These are phyloP conservation scores for Sebastes hubbsi DNA, from an alignment of 2,797 vertebrate genomes.

Conservation along the genomic window DNA sequence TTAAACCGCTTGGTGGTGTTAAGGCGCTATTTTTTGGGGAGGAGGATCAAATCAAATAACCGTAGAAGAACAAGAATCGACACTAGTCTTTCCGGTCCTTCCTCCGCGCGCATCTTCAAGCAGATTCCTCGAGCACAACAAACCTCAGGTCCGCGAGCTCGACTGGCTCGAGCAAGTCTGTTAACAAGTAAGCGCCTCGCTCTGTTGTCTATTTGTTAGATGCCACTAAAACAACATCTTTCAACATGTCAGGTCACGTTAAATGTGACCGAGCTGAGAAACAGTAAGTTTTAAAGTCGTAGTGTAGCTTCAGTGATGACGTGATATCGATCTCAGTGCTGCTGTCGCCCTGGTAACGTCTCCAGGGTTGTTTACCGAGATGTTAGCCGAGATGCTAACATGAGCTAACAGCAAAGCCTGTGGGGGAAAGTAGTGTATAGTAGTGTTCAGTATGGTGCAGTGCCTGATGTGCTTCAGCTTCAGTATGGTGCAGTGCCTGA, in stretches of 20 bases:
- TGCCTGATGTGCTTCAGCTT: too few species aligned
- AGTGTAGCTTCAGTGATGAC: rapidly evolving
- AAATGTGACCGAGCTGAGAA: not conserved
- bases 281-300: conserved; percentile 19
- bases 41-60: too few species aligned
- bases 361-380: too few species aligned
- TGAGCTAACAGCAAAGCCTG: not conserved
- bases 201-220: rapidly evolving
- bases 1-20: too few species aligned
- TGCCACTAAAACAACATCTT: not conserved
- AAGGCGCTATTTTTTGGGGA: too few species aligned
- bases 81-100: not conserved
- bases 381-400: not conserved
- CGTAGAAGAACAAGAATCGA: not conserved
- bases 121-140: not conserved
- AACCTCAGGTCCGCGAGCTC: not conserved
- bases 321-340: too few species aligned
- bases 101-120: not conserved
- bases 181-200: not conserved
- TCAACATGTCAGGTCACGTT: not conserved
- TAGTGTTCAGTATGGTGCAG: too few species aligned
- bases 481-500: too few species aligned
- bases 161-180: not conserved
- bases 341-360: not conserved
- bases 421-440: not conserved